Conservation (phyloP, 2,888 invertebrate genomes). For the Pseudococcus longispinus region DNA sequence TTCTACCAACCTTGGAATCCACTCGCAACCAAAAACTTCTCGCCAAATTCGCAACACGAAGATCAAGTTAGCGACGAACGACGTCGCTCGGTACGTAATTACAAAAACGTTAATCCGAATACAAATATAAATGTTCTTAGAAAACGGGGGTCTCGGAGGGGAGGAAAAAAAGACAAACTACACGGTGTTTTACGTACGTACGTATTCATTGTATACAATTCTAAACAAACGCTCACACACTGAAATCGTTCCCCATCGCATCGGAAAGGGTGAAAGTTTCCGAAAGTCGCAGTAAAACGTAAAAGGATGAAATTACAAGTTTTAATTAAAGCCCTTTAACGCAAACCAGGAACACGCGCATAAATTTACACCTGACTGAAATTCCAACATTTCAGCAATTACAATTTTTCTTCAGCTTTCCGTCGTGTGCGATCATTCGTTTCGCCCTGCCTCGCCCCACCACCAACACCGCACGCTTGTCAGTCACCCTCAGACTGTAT, state of each 20-base stretch:
- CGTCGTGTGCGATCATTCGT: conserved; percentile 5
- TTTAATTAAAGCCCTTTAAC: conserved; percentile 48
- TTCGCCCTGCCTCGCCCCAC: neutral
- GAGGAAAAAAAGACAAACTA: conserved; percentile 4
- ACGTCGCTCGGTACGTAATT: conserved; percentile 27
- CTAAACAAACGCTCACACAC: neutral
- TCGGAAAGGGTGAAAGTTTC: conserved; percentile 34
- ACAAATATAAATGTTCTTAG: conserved; percentile 40
- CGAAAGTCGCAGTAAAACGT: conserved; percentile 36
- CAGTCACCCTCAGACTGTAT: neutral
- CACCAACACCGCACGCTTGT: neutral
- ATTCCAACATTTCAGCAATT: conserved; percentile 35
- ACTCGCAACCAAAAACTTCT: neutral
- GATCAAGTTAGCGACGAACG: conserved; percentile 17
- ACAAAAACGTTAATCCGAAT: conserved; percentile 35
- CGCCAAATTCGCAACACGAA: neutral
- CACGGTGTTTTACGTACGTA: neutral
- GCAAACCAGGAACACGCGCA: conserved; percentile 47
- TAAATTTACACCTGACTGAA: conserved; percentile 47
- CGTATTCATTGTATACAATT: neutral
- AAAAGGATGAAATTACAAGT: conserved; percentile 48
- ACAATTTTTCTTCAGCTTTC: neutral
- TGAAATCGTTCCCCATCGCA: neutral
- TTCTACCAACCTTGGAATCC: neutral
- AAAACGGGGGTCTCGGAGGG: neutral